phyloP scores from a whole-genome alignment of 2,113 vertebrate species.

The Ramphastos sulfuratus region DNA sequence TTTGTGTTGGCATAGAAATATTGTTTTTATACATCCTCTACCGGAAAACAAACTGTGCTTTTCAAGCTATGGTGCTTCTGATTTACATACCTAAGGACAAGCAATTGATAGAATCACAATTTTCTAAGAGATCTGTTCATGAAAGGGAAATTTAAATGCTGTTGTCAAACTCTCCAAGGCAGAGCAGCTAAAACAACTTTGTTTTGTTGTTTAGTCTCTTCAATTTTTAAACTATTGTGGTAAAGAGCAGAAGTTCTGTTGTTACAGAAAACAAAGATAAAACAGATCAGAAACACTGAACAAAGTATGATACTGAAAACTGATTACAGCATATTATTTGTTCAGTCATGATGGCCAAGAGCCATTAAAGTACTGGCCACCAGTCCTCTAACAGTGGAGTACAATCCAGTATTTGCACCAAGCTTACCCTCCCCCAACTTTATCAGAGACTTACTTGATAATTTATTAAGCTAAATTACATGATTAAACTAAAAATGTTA shows the following conservation, averaged over 20 bases:
- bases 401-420: neutral
- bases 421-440: neutral
- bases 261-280: neutral
- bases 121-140: neutral
- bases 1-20: neutral
- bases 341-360: neutral
- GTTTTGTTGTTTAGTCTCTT: neutral
- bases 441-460: neutral
- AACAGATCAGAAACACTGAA: neutral
- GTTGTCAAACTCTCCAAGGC: neutral
- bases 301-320: neutral
- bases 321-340: neutral
- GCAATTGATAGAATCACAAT: neutral
- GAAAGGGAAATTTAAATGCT: neutral
- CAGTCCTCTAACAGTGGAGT: neutral
- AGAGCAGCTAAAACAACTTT: neutral
- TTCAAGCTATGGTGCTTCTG: neutral
- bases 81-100: neutral
- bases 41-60: neutral
- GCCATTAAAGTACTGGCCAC: neutral
- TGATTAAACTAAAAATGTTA: neutral
- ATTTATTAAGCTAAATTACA: neutral
- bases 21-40: neutral
- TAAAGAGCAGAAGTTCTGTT: neutral
- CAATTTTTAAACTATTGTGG: neutral